Conservation (phyloP, 1,140 invertebrate species). For the Aethina tumida region DNA sequence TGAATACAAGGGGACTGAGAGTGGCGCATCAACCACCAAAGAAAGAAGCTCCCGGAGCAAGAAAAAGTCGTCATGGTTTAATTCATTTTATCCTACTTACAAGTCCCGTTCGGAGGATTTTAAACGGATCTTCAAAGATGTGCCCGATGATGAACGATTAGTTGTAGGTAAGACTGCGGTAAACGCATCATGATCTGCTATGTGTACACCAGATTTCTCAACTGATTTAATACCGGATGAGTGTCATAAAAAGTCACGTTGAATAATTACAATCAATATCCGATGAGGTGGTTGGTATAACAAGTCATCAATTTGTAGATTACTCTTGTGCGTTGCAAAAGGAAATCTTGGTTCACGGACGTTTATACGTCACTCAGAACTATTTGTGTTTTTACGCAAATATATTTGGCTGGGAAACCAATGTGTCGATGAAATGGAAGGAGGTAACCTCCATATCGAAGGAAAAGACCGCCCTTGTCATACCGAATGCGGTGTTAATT, state of each 20-base stretch:
- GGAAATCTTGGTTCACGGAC: conserved; percentile 86
- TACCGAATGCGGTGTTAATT: conserved; percentile 90
- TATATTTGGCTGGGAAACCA: conserved; percentile 90
- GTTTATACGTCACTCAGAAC: conserved; percentile 86
- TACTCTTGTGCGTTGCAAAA: conserved; percentile 94
- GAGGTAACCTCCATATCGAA: conserved; percentile 88
- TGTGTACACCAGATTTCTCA: no score
- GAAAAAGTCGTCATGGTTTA: conserved; percentile 72
- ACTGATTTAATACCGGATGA: background rate
- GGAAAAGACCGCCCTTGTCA: conserved; percentile 85
- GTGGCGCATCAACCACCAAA: conserved; percentile 15
- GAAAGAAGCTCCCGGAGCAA: conserved; percentile 43
- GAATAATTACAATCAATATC: background rate
- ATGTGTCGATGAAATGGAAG: conserved; percentile 69
- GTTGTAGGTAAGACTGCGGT: conserved; percentile 74
- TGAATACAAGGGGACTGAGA: conserved; percentile 8
- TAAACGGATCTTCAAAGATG: conserved; percentile 83
- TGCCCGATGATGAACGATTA: conserved; percentile 81
- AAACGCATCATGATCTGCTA: no score
- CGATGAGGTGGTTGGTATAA: background rate
- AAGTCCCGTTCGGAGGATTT: conserved; percentile 89
- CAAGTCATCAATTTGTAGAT: conserved; percentile 48
- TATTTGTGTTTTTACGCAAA: conserved; percentile 93
- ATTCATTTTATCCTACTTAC: conserved; percentile 85
- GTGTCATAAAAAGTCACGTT: background rate